Evolutionary conservation across 2,888 invertebrate genomes (phyloP), one percentile per base, ranked within the genome.

Genomic region (Leucophenga maculata): DNA sequence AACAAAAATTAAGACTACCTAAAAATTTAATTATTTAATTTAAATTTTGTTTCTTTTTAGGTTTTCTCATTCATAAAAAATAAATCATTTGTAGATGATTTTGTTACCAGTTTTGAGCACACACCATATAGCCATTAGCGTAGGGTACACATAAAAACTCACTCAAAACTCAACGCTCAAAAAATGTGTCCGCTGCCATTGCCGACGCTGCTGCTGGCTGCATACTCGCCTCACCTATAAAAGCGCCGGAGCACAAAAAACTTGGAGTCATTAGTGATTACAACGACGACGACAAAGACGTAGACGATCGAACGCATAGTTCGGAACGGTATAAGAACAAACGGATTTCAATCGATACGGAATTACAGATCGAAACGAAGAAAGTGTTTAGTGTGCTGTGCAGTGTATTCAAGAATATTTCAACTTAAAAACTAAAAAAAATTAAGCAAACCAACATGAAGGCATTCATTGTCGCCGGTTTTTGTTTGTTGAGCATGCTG

Each of bases 391-490:
- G n/a, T n/a, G 18, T 64, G 18, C 16, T 69, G 73, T 74, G 78
- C 69, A 44, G 80, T 69, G 79, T 66, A 68, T 75, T 76, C 73
- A 70, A 65, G 26, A 69, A 20, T 26, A 65, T 68, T 52, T 65
- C 69, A 60, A 68, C 65, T 57, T 68, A 44, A 73, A 68, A 74
- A 55, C 74, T n/a, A 65, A n/a, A 44, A 48, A 70, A 67, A 65
- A 64, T 70, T 44, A 64, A 44, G 39, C 14, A 64, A 46, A n/a
- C 32, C 67, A 78, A 77, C 75, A 89, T 88, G 88, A 88, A 85
- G 75, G 86, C 87, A 65, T 82, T 91, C 70, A 72, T 85, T 71
- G 81, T 90, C 70, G 89, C 90, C 70, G 79, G 90, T 75, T 89
- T 90, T 67, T 86, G 86, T 79, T 80, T 88, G 75, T 84, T 88